Conservation (phyloP, 2,113 vertebrate genomes). For the Apaloderma vittatum region DNA sequence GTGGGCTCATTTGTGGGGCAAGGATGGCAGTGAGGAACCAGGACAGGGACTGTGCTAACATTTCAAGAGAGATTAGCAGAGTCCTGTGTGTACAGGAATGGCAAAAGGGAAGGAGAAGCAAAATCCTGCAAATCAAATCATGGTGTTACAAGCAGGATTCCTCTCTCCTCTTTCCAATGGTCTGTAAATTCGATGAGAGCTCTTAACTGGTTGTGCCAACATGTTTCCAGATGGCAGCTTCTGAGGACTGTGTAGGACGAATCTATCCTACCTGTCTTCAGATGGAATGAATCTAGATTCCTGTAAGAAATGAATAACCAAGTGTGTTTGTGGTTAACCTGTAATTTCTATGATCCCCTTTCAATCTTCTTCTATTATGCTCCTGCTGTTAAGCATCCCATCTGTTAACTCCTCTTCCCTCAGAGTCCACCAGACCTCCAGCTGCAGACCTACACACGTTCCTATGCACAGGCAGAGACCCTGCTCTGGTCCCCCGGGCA, state of each 20-base stretch:
- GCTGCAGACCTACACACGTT: neutral
- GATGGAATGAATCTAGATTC: neutral
- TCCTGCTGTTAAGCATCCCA: neutral
- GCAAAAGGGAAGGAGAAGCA: neutral
- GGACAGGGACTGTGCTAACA: neutral
- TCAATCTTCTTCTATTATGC: neutral
- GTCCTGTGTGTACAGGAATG: neutral
- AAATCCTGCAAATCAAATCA: neutral
- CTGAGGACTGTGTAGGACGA: neutral
- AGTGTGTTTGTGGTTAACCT: neutral
- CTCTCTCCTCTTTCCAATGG: neutral
- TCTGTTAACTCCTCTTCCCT: neutral
- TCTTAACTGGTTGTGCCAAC: neutral
- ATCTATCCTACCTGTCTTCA: neutral
- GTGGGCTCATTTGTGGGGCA: neutral
- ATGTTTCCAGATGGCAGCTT: neutral
- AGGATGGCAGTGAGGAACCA: neutral
- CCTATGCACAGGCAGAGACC: neutral
- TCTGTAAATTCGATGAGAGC: neutral
- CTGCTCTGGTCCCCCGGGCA: neutral
- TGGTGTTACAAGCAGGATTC: neutral
- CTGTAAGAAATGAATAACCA: neutral
- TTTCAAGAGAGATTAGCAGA: neutral
- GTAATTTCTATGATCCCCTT: neutral
- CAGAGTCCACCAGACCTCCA: neutral